Evolutionary conservation across 1,140 invertebrate genomes (phyloP).

Genomic region (Gryllus bimaculatus): DNA sequence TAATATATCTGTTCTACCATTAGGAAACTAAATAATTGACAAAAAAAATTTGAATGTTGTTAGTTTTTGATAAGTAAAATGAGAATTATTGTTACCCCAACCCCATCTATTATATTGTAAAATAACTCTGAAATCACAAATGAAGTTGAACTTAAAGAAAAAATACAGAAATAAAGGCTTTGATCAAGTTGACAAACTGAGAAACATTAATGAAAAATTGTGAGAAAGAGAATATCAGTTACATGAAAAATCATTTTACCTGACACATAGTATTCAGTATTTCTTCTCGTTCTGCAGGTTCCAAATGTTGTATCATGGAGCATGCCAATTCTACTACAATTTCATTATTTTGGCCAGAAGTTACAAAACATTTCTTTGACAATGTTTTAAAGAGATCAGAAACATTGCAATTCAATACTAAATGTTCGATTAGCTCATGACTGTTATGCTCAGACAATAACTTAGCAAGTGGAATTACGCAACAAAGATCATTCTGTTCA

Average conservation of each 20-base stretch:
- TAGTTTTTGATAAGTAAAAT: no score
- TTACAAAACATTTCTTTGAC: not conserved
- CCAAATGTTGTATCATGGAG: conserved; percentile 41
- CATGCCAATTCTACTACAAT: conserved; percentile 48
- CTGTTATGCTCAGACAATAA: not conserved
- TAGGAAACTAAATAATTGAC: no score
- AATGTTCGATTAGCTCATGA: not conserved
- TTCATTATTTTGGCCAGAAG: conserved; percentile 27
- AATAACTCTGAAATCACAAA: no score
- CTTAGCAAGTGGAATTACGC: not conserved
- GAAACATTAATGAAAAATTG: no score
- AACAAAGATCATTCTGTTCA: not conserved
- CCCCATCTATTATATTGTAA: no score
- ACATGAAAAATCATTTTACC: conserved; percentile 30
- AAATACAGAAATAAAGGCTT: no score
- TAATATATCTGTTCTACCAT: no score
- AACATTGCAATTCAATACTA: not conserved
- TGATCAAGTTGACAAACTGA: no score
- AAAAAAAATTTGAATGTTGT: no score
- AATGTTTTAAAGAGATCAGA: not conserved
- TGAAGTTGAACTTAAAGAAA: no score
- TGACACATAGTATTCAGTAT: conserved; percentile 41
- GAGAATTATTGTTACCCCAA: no score
- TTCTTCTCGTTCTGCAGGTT: conserved; percentile 35
- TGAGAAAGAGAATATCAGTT: not conserved